Conservation (phyloP, 2,888 invertebrate species). For the Metellina segmentata region DNA sequence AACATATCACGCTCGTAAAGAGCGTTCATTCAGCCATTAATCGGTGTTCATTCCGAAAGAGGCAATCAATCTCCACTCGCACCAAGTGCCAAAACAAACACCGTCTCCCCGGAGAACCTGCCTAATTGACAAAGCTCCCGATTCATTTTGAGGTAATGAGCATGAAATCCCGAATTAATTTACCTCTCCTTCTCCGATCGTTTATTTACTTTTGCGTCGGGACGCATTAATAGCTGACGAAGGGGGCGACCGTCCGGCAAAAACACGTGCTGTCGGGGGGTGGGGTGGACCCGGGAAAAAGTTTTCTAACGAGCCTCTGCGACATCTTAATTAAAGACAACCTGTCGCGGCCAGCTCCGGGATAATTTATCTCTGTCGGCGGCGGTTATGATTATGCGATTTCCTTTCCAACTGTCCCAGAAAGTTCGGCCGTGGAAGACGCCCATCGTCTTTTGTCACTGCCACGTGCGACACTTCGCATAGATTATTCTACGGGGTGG, state of each 20-base stretch:
- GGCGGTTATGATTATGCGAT: conserved; percentile 51
- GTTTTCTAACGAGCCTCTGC: conserved; percentile 1
- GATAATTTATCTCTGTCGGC: conserved; percentile 48
- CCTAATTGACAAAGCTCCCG: neutral
- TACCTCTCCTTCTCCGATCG: neutral
- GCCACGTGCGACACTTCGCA: conserved; percentile 8
- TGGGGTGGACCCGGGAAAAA: neutral
- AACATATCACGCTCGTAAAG: too few relatives aligned
- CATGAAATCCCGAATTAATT: conserved; percentile 23
- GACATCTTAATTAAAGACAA: conserved; percentile 48
- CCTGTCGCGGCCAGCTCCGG: neutral
- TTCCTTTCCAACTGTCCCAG: conserved; percentile 1
- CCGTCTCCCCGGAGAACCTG: too few relatives aligned
- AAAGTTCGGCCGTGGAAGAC: conserved; percentile 13
- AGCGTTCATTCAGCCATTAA: too few relatives aligned
- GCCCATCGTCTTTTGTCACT: conserved; percentile 31
- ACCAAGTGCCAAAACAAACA: too few relatives aligned
- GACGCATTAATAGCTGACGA: conserved; percentile 3
- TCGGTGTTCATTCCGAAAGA: too few relatives aligned
- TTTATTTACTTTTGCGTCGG: neutral
- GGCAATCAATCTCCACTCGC: too few relatives aligned
- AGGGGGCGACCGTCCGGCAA: neutral
- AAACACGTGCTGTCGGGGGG: conserved; percentile 8
- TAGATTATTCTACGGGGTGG: conserved; percentile 3
- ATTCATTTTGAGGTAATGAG: neutral